Base-by-base conservation (phyloP, 1,140 invertebrate genomes). In the Chelonus insularis region DNA sequence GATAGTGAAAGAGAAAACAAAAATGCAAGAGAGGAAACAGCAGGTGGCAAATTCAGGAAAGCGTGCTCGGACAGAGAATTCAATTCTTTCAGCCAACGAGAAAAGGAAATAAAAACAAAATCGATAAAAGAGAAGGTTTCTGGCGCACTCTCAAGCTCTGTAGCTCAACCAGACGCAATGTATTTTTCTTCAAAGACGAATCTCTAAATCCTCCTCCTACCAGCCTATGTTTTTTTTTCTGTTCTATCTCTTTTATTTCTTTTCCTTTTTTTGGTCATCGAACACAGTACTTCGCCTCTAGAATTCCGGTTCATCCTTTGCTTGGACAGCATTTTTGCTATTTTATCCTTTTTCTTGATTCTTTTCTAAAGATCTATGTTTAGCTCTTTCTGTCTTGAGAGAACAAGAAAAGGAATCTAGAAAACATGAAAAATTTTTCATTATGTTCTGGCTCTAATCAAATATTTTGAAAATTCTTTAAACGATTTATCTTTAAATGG, bases 131-230 rank as follows among this genome's bases (percentile, higher is more conserved):
- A 32, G 14, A 55, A 51, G 65, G 67, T 47, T 48, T 32, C 60
- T 60, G 4, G 16, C 41, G n/a, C 23, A 37, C 39, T 43, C 21
- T 52, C 47, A 18, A 25, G 64, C 63, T 50, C 68, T 67, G 72
- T 72, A 62, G 36, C 20, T 56, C 51, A 60, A 59, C 20, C 21
- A 25, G 66, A 68, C 67, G 68, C 67, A 52, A 71, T 70, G 72
- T 76, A 74, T 79, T 79, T 65, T 77, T 71, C 68, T 69, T 71
- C 72, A 73, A 73, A 77, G 69, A 71, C 66, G 63, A 58, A 72
- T 73, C 72, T 67, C 66, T 68, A 73, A 78, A 70, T 74, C 71
- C 70, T 66, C 66, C 63, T 18, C 32, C 37, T 62, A 57, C 45
- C 55, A 55, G 50, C 37, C 65, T 62, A 67, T 39, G 75, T 74